These are phyloP conservation scores for Hypomecis atomaria DNA, from an alignment of 2,888 invertebrate genomes.

Conservation along the genomic window DNA sequence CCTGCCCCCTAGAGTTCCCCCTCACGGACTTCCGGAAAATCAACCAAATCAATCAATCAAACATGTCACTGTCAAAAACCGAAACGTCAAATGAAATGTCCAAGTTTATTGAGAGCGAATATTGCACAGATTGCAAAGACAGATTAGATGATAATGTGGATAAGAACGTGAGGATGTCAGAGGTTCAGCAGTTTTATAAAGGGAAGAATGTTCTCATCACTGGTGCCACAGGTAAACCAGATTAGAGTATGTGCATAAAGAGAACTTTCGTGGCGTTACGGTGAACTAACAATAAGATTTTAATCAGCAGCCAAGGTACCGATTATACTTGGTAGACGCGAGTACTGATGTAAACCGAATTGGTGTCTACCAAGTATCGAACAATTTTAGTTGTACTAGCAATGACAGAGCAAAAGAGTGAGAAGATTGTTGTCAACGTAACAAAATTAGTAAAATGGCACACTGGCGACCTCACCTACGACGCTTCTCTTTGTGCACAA, in stretches of 20 bases:
- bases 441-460: no score
- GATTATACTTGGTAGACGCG: no score
- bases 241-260: no score
- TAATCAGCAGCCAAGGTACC: no score
- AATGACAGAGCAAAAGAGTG: no score
- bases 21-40: conserved; percentile 22
- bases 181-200: conserved; percentile 84
- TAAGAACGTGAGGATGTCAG: conserved; percentile 55
- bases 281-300: neutral
- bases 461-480: no score
- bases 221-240: conserved; percentile 86
- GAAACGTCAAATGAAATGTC: conserved; percentile 11
- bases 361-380: no score
- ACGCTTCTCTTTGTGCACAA: no score
- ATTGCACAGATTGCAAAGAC: conserved; percentile 42
- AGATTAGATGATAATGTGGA: conserved; percentile 54
- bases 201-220: conserved; percentile 85
- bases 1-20: conserved; percentile 27
- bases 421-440: no score
- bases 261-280: no score
- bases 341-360: no score
- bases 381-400: no score
- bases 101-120: conserved; percentile 26
- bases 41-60: conserved; percentile 28
- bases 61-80: conserved; percentile 4